Conservation (phyloP, 2,797 vertebrate genomes). For the Pangasius sanitwongsei region DNA sequence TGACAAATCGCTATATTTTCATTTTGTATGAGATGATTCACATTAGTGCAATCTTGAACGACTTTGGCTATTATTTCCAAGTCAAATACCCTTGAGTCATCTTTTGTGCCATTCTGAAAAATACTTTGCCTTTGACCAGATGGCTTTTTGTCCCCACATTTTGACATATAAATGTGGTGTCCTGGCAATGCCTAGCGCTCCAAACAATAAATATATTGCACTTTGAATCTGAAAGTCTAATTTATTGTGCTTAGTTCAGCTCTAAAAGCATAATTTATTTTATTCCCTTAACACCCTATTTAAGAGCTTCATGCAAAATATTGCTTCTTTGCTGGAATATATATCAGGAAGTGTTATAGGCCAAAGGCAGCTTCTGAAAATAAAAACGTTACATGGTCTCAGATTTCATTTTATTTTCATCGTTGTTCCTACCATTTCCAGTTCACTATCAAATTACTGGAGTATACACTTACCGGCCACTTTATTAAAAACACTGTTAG, state of each 20-base stretch:
- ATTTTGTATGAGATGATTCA: background rate
- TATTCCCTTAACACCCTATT: slow-evolving; percentile 27
- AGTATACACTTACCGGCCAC: background rate
- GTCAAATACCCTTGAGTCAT: slow-evolving; percentile 14
- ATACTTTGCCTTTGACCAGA: slow-evolving; percentile 7
- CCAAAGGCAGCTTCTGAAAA: background rate
- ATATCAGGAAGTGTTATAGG: slow-evolving; percentile 11
- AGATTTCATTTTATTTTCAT: background rate
- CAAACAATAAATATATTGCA: slow-evolving; percentile 30
- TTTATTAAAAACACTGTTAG: background rate
- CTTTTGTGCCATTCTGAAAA: background rate
- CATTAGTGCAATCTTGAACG: background rate
- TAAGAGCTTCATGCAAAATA: slow-evolving; percentile 20
- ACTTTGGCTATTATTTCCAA: background rate
- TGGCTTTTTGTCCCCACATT: slow-evolving; percentile 34
- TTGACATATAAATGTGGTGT: slow-evolving; percentile 17
- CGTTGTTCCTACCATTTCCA: background rate
- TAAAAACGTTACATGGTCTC: background rate
- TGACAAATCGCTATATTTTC: background rate
- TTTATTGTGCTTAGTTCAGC: slow-evolving; percentile 36
- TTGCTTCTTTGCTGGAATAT: background rate
- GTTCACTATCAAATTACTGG: background rate
- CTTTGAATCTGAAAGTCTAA: slow-evolving; percentile 25
- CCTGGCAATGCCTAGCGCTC: slow-evolving; percentile 11
- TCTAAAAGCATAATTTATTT: slow-evolving; percentile 47